Percentiles rank a stretch among this genome's conserved stretches.
These are phyloP conservation scores for Balearica regulorum DNA, from an alignment of 2,797 vertebrate genomes.

Conservation along the genomic window DNA sequence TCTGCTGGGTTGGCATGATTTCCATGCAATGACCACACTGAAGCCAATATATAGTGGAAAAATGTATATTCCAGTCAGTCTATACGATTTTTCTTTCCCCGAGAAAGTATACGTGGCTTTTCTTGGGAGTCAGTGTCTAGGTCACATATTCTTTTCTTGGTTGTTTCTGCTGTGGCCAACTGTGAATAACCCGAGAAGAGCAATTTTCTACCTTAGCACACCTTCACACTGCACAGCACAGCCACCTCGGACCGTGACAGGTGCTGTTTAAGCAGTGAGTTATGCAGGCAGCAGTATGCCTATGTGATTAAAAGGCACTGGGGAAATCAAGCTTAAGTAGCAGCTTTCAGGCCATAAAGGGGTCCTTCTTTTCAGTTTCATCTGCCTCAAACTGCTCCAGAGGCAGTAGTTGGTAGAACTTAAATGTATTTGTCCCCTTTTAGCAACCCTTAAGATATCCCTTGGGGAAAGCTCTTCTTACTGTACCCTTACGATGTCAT, in stretches of 20 bases:
- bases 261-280: neutral
- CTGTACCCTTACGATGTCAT: neutral
- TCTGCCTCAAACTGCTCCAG: neutral
- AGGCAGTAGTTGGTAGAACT: neutral
- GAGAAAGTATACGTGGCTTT: neutral
- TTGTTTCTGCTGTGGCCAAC: neutral
- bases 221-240: neutral
- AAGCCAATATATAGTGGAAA: neutral
- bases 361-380: neutral
- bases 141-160: accelerated
- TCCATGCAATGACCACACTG: neutral
- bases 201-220: neutral
- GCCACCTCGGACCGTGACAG: neutral
- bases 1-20: neutral
- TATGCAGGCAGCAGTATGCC: neutral
- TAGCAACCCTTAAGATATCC: neutral
- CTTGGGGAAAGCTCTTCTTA: neutral
- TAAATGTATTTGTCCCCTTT: neutral
- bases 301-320: neutral
- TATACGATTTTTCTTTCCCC: neutral
- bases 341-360: neutral
- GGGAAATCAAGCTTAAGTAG: neutral
- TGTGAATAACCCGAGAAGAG: neutral
- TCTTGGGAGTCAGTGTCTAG: neutral
- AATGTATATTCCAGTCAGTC: neutral